Percentiles rank a stretch among this genome's conserved stretches.
phyloP scores from a whole-genome alignment of 2,113 vertebrate genomes.

The Malurus melanocephalus region DNA sequence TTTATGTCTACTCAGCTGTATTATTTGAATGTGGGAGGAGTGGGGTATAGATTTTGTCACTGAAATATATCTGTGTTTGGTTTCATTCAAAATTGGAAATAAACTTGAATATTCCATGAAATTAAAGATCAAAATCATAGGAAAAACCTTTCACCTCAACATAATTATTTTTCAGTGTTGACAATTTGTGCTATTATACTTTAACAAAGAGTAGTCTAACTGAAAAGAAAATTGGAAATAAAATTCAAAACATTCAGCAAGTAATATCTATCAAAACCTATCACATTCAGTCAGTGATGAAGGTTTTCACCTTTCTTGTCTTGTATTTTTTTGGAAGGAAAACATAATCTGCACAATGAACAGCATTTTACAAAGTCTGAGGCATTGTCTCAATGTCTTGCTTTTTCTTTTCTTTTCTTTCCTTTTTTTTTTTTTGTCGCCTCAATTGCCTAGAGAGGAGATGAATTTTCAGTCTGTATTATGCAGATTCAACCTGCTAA shows the following conservation, averaged over 20 bases:
- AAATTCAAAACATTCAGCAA: not conserved
- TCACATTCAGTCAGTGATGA: not conserved
- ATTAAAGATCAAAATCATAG: not conserved
- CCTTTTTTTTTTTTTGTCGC: fast-evolving
- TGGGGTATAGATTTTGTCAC: not conserved
- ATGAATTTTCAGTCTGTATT: not conserved
- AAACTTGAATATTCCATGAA: not conserved
- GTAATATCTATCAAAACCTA: not conserved
- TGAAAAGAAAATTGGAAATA: not conserved
- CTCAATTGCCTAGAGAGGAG: not conserved
- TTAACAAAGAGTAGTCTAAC: not conserved
- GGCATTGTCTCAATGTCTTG: not conserved
- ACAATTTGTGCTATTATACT: not conserved
- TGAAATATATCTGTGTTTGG: not conserved
- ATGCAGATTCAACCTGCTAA: not conserved
- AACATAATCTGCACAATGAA: not conserved
- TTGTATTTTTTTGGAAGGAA: not conserved
- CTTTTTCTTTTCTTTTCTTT: fast-evolving
- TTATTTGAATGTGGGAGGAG: not conserved
- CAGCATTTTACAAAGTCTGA: not conserved
- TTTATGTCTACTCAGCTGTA: not conserved
- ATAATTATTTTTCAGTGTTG: not conserved
- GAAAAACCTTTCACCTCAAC: not conserved
- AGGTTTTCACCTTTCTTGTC: not conserved
- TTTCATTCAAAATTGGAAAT: not conserved